A percentile compares a stretch with the other conserved stretches of the same genome.
Evolutionary conservation across 2,888 invertebrate genomes (phyloP).

Genomic region (Cancer borealis): DNA sequence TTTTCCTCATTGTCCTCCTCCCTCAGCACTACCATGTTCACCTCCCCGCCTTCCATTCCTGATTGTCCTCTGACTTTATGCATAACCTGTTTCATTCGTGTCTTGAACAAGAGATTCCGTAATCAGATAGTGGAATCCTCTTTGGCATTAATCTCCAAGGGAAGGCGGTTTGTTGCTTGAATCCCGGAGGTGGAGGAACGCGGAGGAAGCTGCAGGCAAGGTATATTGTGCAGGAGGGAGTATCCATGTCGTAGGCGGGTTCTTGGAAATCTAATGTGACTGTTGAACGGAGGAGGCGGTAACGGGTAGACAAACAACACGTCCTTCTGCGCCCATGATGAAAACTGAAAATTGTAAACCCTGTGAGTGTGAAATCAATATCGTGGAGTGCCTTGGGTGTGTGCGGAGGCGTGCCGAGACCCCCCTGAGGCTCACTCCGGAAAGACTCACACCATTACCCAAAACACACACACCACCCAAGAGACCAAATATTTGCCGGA

Average conservation of each 20-base stretch:
- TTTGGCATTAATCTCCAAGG: not conserved
- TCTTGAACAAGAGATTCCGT: not conserved
- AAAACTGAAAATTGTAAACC: not conserved
- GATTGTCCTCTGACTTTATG: not conserved
- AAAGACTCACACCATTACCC: not conserved
- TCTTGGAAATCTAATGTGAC: not conserved
- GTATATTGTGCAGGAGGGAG: not conserved
- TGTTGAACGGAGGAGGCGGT: not conserved
- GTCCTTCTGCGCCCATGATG: not conserved
- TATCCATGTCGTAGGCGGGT: not conserved
- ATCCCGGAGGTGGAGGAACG: not conserved
- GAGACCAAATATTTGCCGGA: slow-evolving; percentile 40
- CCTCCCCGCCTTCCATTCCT: not conserved
- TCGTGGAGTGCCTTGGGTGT: not conserved
- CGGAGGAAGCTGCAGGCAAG: not conserved
- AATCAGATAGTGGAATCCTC: not conserved
- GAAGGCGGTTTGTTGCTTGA: not conserved
- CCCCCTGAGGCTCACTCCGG: not conserved
- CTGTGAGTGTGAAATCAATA: not conserved
- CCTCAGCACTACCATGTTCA: not conserved
- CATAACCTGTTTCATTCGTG: not conserved
- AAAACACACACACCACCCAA: slow-evolving; percentile 32
- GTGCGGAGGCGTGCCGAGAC: not conserved
- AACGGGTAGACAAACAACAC: not conserved
- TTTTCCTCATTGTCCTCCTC: not conserved